Base-by-base conservation (phyloP, 2,888 invertebrate genomes). In the Melitaea athalia region DNA sequence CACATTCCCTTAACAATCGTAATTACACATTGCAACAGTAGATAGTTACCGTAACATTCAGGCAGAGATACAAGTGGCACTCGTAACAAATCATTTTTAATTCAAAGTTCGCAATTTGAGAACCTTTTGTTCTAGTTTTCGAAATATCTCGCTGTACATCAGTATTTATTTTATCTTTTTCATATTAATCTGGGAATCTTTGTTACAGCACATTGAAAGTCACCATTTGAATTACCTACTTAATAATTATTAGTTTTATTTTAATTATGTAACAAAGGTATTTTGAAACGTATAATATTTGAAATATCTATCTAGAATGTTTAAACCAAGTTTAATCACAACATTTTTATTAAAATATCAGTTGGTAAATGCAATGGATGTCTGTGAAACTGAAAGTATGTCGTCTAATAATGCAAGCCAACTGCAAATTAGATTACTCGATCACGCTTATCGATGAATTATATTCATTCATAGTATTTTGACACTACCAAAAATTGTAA, bases 331-430 rank as follows among this genome's bases (percentile, higher is more conserved):
- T 31, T 55, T 14, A 33, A 55, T 33, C 14, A 33, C 53, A 55
- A 55, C 10, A 17, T 55, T 59, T 24, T 17, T 38, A 52, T 52
- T 64, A 50, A 59, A n/a, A 14, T 50, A 15, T 50, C 50, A 43
- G 43, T 64, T 24, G 59, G 15, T 14, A 38, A 64, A 53, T 64
- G 57, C 60, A 60, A 60, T 60, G 47, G 59, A 52, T 64, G 12
- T 52, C 57, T 52, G 77, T 74, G 83, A 85, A 86, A 86, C 77
- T 74, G 83, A 85, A 86, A 86, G 86, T 86, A 75, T 81, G 80
- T 76, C 79, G 74, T 72, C 67, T 84, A 85, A 85, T 83, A 79
- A 81, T 78, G 24, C 72, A 72, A 59, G 50, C 45, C 49, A 67
- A 55, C 59, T 63, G 43, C 63, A 59, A 50, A 67, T 67, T 57